Percentiles rank a stretch among this genome's conserved stretches.
Conservation (phyloP, 35 echinoderm and acorn worm genomes). For the Nesometra sesokonis region DNA sequence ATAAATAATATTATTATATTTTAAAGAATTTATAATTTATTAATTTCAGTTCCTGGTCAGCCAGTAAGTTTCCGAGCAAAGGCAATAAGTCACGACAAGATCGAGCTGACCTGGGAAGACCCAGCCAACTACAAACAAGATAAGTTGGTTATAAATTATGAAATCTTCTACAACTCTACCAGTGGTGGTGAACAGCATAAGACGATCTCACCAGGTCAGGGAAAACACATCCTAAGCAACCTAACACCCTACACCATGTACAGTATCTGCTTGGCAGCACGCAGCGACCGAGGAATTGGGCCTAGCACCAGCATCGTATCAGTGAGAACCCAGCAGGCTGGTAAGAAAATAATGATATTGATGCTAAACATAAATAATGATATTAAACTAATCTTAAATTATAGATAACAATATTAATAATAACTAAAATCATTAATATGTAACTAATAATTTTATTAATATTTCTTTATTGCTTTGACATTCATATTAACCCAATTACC, state of each 20-base stretch:
- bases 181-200: constrained; percentile 24
- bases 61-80: constrained; percentile 66
- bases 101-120: constrained; percentile 62
- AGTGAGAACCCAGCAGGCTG: constrained; percentile 75
- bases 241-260: constrained; percentile 81
- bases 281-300: constrained; percentile 48
- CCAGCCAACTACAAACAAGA: constrained; percentile 42
- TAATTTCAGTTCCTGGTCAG: constrained; percentile 60
- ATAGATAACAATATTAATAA: too few species aligned
- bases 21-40: not conserved
- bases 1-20: too few species aligned
- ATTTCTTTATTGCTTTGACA: too few species aligned
- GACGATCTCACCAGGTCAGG: constrained; percentile 28
- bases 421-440: too few species aligned
- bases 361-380: too few species aligned
- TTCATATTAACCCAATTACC: too few species aligned
- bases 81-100: constrained; percentile 50
- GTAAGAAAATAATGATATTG: not conserved
- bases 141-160: constrained; percentile 28
- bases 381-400: too few species aligned
- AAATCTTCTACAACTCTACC: constrained; percentile 87
- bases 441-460: too few species aligned
- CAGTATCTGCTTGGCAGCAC: constrained; percentile 73
- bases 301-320: constrained; percentile 67
- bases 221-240: constrained; percentile 34